phyloP scores from a whole-genome alignment of 2,888 invertebrate genomes.

The Stenurella melanura region DNA sequence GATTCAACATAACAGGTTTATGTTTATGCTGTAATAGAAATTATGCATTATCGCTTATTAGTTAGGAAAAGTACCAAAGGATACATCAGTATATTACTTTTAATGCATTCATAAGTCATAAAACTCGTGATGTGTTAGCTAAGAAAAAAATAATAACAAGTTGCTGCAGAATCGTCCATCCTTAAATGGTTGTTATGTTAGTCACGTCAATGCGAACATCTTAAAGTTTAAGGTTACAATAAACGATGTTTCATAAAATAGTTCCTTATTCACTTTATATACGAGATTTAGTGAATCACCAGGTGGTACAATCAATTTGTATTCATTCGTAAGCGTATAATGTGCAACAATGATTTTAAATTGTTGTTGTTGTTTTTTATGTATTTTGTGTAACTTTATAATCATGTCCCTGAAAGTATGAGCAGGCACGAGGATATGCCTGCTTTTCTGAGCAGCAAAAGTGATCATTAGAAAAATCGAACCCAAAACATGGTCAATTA shows the following conservation, averaged over 20 bases:
- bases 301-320: constrained; percentile 3
- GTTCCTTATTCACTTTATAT: constrained; percentile 36
- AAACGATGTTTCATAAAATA: constrained; percentile 19
- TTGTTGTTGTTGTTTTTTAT: too few relatives aligned
- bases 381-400: too few relatives aligned
- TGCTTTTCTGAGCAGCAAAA: too few relatives aligned
- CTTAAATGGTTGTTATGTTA: constrained; percentile 24
- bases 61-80: background rate
- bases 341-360: background rate
- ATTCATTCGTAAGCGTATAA: background rate
- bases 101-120: background rate
- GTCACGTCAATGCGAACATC: constrained; percentile 28
- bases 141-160: constrained; percentile 26
- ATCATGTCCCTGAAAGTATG: too few relatives aligned
- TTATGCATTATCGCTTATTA: too few relatives aligned
- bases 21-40: too few relatives aligned
- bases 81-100: background rate
- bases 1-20: too few relatives aligned
- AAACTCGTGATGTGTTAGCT: background rate
- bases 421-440: too few relatives aligned
- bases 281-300: constrained; percentile 21
- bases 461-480: too few relatives aligned
- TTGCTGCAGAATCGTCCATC: constrained; percentile 23
- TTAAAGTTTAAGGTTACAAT: constrained; percentile 42
- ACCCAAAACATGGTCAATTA: too few relatives aligned